These are phyloP conservation scores for Euglossa dilemma DNA, from an alignment of 1,140 invertebrate species.

Conservation along the genomic window DNA sequence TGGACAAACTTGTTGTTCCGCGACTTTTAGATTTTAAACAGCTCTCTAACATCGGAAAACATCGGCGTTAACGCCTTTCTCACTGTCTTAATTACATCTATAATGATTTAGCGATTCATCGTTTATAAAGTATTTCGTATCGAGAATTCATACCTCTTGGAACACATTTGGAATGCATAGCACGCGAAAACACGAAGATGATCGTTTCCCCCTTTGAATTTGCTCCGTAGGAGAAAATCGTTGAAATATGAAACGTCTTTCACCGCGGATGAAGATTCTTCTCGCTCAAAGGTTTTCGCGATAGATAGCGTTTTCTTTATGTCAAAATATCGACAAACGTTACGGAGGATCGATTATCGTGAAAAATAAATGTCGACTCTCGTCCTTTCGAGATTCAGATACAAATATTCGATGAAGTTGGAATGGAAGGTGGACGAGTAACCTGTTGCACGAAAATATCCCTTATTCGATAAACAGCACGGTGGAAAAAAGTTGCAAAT, in stretches of 20 bases:
- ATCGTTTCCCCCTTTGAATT: not conserved
- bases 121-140: not conserved
- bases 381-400: not conserved
- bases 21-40: too few relatives aligned
- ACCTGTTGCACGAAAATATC: constrained; percentile 25
- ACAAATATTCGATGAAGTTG: not conserved
- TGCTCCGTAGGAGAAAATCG: not conserved
- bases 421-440: not conserved
- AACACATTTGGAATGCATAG: not conserved
- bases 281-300: not conserved
- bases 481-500: not conserved
- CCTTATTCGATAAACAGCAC: not conserved
- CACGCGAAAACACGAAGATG: not conserved
- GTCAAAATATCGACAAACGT: not conserved
- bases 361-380: constrained; percentile 11
- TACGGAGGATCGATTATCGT: constrained; percentile 9
- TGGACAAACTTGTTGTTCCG: too few relatives aligned
- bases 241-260: constrained; percentile 27
- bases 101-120: not conserved
- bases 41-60: too few relatives aligned
- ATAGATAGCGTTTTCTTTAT: not conserved
- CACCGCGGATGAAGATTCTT: constrained; percentile 16
- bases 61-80: too few relatives aligned
- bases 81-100: not conserved
- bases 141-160: not conserved